phyloP scores from a whole-genome alignment of 1,140 invertebrate species.

The Acromyrmex charruanus region DNA sequence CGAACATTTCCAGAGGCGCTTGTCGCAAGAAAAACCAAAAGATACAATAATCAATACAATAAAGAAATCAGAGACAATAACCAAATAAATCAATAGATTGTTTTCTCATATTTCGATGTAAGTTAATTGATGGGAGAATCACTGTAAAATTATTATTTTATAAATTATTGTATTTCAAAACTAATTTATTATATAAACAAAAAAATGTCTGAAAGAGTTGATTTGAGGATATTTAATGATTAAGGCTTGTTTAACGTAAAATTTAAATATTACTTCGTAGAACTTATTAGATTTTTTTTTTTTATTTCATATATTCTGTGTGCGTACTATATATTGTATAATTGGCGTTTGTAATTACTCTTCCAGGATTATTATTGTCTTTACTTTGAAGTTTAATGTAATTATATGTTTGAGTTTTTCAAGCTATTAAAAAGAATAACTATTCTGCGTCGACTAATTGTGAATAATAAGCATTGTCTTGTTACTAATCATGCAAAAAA shows the following conservation, averaged over 20 bases:
- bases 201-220: background rate
- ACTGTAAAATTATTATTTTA: constrained; percentile 16
- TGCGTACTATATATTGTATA: constrained; percentile 36
- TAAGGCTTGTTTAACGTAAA: background rate
- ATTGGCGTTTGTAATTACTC: constrained; percentile 58
- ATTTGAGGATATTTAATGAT: background rate
- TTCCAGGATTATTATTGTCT: constrained; percentile 68
- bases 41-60: background rate
- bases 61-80: too few species aligned
- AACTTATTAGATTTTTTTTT: background rate
- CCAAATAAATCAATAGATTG: too few species aligned
- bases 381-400: constrained; percentile 35
- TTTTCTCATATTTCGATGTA: background rate
- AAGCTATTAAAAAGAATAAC: background rate
- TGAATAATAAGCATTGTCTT: background rate
- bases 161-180: background rate
- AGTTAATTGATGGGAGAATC: background rate
- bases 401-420: constrained; percentile 32
- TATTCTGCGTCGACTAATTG: background rate
- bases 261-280: background rate
- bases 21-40: constrained; percentile 1
- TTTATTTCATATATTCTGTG: constrained; percentile 30
- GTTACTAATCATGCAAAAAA: background rate
- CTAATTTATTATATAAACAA: background rate
- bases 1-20: background rate